Evolutionary conservation across 2,113 vertebrate genomes (phyloP).

Genomic region (Ranitomeya variabilis): DNA sequence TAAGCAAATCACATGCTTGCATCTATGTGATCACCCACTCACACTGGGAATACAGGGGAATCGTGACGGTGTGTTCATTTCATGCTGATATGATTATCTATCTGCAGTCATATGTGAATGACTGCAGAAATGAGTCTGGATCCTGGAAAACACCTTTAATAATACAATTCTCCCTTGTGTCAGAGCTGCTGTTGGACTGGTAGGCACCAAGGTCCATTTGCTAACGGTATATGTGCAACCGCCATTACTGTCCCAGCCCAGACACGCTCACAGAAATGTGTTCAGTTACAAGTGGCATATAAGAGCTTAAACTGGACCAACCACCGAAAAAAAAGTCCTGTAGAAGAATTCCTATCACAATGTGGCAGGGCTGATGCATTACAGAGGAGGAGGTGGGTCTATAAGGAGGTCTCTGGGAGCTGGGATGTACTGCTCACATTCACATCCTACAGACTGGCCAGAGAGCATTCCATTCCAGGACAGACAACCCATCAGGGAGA

Average conservation of each 20-base stretch:
- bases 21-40: too few species aligned
- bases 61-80: too few species aligned
- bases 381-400: constrained; percentile 33
- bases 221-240: background rate
- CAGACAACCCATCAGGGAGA: background rate
- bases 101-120: too few species aligned
- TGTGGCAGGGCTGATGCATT: background rate
- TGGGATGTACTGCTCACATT: constrained; percentile 27
- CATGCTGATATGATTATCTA: too few species aligned
- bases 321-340: background rate
- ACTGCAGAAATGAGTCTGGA: too few species aligned
- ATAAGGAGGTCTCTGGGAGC: background rate
- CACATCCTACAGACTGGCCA: constrained; percentile 13
- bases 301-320: background rate
- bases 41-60: too few species aligned
- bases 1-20: too few species aligned
- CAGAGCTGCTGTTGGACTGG: background rate
- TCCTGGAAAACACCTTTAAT: background rate
- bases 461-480: background rate
- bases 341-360: constrained; percentile 27
- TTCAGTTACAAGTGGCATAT: background rate
- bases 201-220: background rate
- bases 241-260: background rate
- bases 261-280: background rate
- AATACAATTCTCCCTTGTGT: background rate